Base-by-base conservation (phyloP, 2,797 vertebrate species). In the Galaxias olidus region DNA sequence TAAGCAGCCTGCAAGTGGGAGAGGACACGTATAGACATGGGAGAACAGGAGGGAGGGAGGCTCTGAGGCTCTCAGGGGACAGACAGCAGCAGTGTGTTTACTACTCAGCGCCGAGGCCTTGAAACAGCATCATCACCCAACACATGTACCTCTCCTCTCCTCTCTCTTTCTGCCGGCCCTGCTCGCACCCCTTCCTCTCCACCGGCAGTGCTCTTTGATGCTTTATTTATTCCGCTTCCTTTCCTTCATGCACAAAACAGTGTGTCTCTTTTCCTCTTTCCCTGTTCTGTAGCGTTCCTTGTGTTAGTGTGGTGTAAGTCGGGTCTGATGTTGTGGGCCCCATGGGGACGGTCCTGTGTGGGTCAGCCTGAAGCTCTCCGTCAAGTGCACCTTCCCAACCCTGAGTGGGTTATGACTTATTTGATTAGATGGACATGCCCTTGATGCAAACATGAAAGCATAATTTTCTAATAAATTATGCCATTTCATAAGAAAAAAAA, bases 201-300 rank as follows among this genome's bases (percentile, higher is more conserved):
- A 50, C 46, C 13, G 8, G 20, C 10, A 0, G 15, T 17, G 15
- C 20, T 49, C 19, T 54, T 54, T 67, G 50, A 41, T 66, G 47
- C 61, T 75, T 76, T 52, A 69, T 78, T 66, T 58, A 70, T 66
- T 42, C 61, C 13, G n/a, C 10, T 43, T 14, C 18, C 61, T 51
- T 10, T 49, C 65, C 18, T 43, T 15, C 10, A 59, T 12, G 19
- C 19, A 54, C 15, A 0, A n/a, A n/a, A n/a, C n/a, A n/a, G n/a
- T n/a, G n/a, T n/a, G n/a, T n/a, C n/a, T 53, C 12, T 53, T 8
- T 42, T 9, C 12, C 20, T 2, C 59, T 30, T 15, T 44, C 17
- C 44, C 15, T 64, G 12, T 11, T 13, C 40, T 18, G 9, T 30
- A 18, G 13, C 18, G 48, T 47, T 18, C 13, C 9, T 8, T 10